Conservation (phyloP, 2,888 invertebrate species). For the Cerastoderma edule region DNA sequence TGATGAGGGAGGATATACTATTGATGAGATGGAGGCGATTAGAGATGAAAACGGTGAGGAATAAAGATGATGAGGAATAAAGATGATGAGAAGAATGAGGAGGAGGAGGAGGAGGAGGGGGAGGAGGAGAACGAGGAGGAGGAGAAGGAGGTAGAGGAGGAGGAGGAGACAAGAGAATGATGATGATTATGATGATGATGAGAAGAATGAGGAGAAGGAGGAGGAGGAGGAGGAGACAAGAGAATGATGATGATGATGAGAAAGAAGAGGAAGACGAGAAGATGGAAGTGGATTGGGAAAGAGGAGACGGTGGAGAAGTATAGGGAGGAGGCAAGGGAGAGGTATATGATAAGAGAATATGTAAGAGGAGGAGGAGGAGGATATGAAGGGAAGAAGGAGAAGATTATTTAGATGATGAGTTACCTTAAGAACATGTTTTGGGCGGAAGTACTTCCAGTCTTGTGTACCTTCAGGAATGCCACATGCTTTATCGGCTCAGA, state of each 20-base stretch:
- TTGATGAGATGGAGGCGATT: neutral
- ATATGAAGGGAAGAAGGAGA: neutral
- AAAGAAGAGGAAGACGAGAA: neutral
- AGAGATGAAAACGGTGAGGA: neutral
- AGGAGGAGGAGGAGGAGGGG: neutral
- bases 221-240: neutral
- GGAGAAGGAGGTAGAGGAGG: neutral
- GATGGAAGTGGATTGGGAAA: neutral
- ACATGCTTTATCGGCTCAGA: slow-evolving; percentile 35
- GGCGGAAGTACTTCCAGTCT: slow-evolving; percentile 55
- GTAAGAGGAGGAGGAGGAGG: neutral
- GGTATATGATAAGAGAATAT: neutral
- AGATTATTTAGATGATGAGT: too few species aligned
- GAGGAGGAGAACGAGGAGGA: neutral
- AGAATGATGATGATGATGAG: neutral
- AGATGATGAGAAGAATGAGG: neutral
- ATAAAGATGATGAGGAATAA: neutral
- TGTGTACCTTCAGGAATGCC: slow-evolving; percentile 61
- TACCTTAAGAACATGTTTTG: slow-evolving; percentile 53
- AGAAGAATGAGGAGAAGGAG: neutral
- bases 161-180: neutral
- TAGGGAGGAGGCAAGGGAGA: neutral
- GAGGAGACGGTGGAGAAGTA: neutral
- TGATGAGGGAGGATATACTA: neutral
- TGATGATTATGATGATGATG: neutral